A percentile compares a stretch with the other conserved stretches of the same genome.
phyloP scores from a whole-genome alignment of 2,113 vertebrate genomes.

The Cyprinus carpio region DNA sequence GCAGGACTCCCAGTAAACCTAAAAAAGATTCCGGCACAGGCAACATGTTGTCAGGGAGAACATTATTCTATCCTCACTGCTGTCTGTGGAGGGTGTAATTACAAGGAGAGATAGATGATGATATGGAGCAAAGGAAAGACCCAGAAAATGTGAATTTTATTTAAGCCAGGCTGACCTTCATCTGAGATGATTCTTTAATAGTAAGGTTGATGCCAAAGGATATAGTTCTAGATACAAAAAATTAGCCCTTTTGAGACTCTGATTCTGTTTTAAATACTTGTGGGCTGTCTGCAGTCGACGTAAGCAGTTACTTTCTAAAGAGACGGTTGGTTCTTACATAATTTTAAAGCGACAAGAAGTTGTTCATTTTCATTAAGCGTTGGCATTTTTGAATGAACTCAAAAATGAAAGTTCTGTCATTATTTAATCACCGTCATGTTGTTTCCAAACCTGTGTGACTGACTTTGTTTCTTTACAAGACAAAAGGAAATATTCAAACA shows the following conservation, averaged over 20 bases:
- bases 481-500: neutral
- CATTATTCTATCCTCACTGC: conserved; percentile 30
- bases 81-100: conserved; percentile 38
- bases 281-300: neutral
- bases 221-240: conserved; percentile 8
- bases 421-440: too few species aligned
- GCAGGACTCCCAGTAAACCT: conserved; percentile 36
- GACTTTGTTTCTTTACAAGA: too few species aligned
- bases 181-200: conserved; percentile 26
- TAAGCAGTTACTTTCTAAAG: neutral
- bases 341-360: neutral
- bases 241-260: neutral
- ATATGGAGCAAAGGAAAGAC: conserved; percentile 4
- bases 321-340: neutral
- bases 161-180: neutral
- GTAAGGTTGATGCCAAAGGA: conserved; percentile 21
- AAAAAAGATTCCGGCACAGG: conserved; percentile 5
- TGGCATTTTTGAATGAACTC: neutral
- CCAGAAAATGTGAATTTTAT: neutral
- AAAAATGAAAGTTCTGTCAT: neutral
- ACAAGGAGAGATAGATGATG: conserved; percentile 38
- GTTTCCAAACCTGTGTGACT: too few species aligned
- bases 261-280: neutral
- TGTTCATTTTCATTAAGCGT: neutral
- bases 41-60: conserved; percentile 19